These are phyloP conservation scores for Agelastica alni DNA, from an alignment of 2,888 invertebrate genomes.

Conservation along the genomic window DNA sequence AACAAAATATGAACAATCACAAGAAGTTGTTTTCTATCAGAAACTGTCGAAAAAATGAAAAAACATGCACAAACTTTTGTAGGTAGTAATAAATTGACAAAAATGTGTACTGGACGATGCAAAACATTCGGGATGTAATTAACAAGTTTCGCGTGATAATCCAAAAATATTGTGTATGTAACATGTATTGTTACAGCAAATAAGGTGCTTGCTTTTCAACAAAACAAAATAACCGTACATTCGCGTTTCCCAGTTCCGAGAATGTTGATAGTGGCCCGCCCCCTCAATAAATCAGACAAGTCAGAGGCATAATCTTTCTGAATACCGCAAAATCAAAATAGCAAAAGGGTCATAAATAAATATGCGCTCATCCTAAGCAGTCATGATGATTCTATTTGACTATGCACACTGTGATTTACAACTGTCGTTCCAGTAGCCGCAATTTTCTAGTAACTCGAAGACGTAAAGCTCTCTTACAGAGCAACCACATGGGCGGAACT, in stretches of 20 bases:
- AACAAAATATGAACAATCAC: too few species aligned
- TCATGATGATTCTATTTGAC: constrained; percentile 36
- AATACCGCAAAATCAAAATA: constrained; percentile 38
- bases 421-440: constrained; percentile 32
- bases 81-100: too few species aligned
- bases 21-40: too few species aligned
- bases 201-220: not conserved
- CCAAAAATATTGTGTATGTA: too few species aligned
- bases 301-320: constrained; percentile 26
- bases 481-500: constrained; percentile 3
- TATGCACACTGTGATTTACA: constrained; percentile 34
- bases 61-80: too few species aligned
- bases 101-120: too few species aligned
- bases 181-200: too few species aligned
- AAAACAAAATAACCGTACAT: not conserved
- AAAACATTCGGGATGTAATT: too few species aligned
- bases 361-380: constrained; percentile 23
- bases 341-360: constrained; percentile 38
- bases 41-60: too few species aligned
- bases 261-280: constrained; percentile 19
- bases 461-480: constrained; percentile 1
- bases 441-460: constrained; percentile 33
- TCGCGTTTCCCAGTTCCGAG: constrained; percentile 1
- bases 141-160: too few species aligned
- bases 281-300: constrained; percentile 28